A percentile compares a stretch with the other conserved stretches of the same genome.
Evolutionary conservation across 2,113 vertebrate species (phyloP).

Genomic region (Myanophis thanlyinensis): DNA sequence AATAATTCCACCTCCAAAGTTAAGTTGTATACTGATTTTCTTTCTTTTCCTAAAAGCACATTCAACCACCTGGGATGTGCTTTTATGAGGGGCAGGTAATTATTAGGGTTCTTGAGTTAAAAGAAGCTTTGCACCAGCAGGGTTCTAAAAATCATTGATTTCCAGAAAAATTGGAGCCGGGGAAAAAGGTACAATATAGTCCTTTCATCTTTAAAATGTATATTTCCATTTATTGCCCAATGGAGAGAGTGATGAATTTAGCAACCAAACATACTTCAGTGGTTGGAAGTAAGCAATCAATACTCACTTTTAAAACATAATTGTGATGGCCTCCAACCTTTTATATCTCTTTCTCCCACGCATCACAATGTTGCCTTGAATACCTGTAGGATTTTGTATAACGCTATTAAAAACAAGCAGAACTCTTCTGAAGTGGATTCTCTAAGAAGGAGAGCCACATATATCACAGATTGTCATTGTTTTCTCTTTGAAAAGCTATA

Average conservation of each 20-base stretch:
- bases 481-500: slow-evolving; percentile 33
- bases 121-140: slow-evolving; percentile 51
- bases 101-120: slow-evolving; percentile 56
- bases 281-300: slow-evolving; percentile 44
- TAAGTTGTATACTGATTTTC: background rate
- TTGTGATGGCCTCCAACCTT: slow-evolving; percentile 51
- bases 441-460: background rate
- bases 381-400: slow-evolving; percentile 46
- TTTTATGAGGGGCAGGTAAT: slow-evolving; percentile 40
- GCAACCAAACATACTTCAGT: slow-evolving; percentile 47
- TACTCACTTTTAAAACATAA: slow-evolving; percentile 54
- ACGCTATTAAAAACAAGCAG: slow-evolving; percentile 39
- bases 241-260: slow-evolving; percentile 56
- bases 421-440: slow-evolving; percentile 33
- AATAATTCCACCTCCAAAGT: background rate
- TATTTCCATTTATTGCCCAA: slow-evolving; percentile 40
- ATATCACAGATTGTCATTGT: background rate
- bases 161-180: slow-evolving; percentile 2
- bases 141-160: slow-evolving; percentile 63
- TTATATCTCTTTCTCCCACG: slow-evolving; percentile 6
- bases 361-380: slow-evolving; percentile 33
- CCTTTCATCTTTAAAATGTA: slow-evolving; percentile 59
- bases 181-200: slow-evolving; percentile 40
- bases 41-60: slow-evolving; percentile 9
- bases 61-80: background rate